Evolutionary conservation across 2,797 vertebrate species (phyloP).

Genomic region (Lithobates sylvaticus): DNA sequence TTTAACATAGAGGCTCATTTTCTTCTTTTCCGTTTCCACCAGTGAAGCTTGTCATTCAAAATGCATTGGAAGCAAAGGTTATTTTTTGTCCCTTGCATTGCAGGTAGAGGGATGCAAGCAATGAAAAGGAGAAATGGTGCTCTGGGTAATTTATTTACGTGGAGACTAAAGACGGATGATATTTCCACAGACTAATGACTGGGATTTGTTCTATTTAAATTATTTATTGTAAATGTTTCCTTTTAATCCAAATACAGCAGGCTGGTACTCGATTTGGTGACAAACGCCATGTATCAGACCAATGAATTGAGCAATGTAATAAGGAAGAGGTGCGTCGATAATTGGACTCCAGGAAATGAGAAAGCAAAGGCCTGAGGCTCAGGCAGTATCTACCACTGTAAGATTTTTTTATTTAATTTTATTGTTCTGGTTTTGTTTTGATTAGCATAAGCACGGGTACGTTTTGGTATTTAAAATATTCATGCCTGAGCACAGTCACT

Average conservation of each 20-base stretch:
- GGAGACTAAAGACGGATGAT: not conserved
- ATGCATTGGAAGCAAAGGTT: not conserved
- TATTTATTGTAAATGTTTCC: not conserved
- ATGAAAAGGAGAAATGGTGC: not conserved
- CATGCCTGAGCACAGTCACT: no score
- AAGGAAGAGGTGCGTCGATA: slow-evolving; percentile 27
- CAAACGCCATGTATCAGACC: slow-evolving; percentile 3
- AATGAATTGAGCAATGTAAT: slow-evolving; percentile 16
- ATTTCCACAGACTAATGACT: not conserved
- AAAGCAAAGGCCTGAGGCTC: slow-evolving; percentile 38
- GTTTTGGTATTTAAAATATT: no score
- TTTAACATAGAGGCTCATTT: not conserved
- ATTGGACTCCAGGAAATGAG: slow-evolving; percentile 44
- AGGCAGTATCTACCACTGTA: not conserved
- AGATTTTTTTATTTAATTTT: no score
- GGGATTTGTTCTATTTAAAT: not conserved
- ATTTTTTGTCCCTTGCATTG: not conserved
- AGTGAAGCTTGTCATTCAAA: not conserved
- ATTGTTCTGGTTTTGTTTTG: no score
- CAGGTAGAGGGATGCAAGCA: no score
- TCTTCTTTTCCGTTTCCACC: no score
- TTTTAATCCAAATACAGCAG: not conserved
- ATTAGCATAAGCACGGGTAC: no score
- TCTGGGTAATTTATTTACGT: not conserved
- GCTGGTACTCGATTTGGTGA: slow-evolving; percentile 11